These are phyloP conservation scores for Pardosa pseudoannulata DNA, from an alignment of 2,888 invertebrate genomes.

Conservation along the genomic window DNA sequence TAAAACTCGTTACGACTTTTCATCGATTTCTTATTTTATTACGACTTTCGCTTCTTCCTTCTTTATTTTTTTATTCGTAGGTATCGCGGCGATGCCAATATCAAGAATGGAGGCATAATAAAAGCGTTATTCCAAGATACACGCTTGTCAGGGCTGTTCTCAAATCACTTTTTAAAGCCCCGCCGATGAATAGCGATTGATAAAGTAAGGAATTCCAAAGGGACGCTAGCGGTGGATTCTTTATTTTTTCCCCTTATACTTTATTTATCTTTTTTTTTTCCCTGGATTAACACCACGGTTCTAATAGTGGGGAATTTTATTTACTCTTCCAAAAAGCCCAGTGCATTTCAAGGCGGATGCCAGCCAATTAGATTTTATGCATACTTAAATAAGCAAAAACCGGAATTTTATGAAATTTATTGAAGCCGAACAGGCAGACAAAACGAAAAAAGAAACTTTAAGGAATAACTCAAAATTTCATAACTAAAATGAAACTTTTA, in stretches of 20 bases:
- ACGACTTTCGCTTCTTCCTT: slow-evolving; percentile 48
- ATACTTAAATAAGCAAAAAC: too few relatives aligned
- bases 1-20: slow-evolving; percentile 69
- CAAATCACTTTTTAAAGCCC: slow-evolving; percentile 38
- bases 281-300: neutral
- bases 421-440: too few relatives aligned
- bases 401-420: too few relatives aligned
- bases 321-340: too few relatives aligned
- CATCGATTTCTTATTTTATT: slow-evolving; percentile 72
- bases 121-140: slow-evolving; percentile 50
- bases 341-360: too few relatives aligned
- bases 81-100: slow-evolving; percentile 32
- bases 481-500: too few relatives aligned
- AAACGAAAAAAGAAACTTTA: too few relatives aligned
- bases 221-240: neutral
- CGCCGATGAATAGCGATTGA: slow-evolving; percentile 15
- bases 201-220: neutral
- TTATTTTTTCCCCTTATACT: too few relatives aligned
- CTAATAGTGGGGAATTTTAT: neutral
- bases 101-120: slow-evolving; percentile 20
- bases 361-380: too few relatives aligned
- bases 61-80: slow-evolving; percentile 11
- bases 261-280: neutral
- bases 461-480: too few relatives aligned
- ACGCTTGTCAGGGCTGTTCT: slow-evolving; percentile 23